Base-by-base conservation (phyloP, 2,888 invertebrate genomes). In the Agrotis clavis region DNA sequence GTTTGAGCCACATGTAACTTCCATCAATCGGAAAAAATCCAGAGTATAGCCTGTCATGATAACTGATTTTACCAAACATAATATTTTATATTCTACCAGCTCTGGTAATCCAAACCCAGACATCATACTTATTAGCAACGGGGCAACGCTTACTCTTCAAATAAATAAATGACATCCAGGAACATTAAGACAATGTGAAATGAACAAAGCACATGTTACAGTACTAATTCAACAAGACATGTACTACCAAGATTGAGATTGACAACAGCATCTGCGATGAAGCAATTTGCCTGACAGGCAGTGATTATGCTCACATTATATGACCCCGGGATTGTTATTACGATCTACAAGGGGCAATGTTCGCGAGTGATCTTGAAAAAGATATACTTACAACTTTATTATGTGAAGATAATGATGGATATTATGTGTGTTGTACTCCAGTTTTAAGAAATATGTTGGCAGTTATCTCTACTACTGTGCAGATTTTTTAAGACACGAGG, bases 231-330 rank as follows among this genome's bases (percentile, higher is more conserved):
- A 64, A 71, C 48, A 60, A 51, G 51, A 53, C 53, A 30, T 53
- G 62, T 47, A 61, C 45, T 67, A 47, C 51, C 3, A 35, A 60
- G 16, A 82, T 79, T 64, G 56, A 82, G 71, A 79, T 77, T 63
- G 79, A 82, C 82, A 56, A 56, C 16, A 60, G 41, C 71, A 78
- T 78, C 62, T 77, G 82, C 66, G 62, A 71, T 66, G 78, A 63
- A 71, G 60, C 79, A 78, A 82, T 82, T 71, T 82, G 63, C 63
- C 19, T 82, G 78, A 70, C 78, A 77, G n/a, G 82, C 50, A 67
- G 66, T 45, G 57, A 77, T 82, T 82, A 79, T n/a, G 41, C 63
- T 45, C 53, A n/a, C 45, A 77, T 54, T 56, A n/a, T 77, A 72
- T 82, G 71, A 71, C 82, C 67, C 62, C 57, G 25, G 61, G 64